Evolutionary conservation across 2,888 invertebrate genomes (phyloP).

Genomic region (Furcula furcula): DNA sequence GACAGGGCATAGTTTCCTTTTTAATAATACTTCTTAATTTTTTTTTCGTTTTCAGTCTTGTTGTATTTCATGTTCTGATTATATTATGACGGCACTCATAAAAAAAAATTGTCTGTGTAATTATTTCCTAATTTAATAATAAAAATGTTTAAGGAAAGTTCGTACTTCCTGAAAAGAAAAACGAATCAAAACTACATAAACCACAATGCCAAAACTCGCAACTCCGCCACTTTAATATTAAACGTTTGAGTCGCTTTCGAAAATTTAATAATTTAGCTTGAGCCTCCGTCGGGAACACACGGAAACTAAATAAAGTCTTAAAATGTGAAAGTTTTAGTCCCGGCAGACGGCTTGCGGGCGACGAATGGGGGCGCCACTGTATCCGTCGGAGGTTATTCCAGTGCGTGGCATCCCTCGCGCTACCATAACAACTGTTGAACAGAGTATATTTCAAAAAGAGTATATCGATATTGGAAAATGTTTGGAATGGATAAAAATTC

Average conservation of each 20-base stretch:
- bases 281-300: conserved; percentile 35
- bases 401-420: conserved; percentile 35
- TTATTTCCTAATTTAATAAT: too few species aligned
- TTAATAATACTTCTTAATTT: too few species aligned
- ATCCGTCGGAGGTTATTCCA: conserved; percentile 44
- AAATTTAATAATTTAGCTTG: conserved; percentile 63
- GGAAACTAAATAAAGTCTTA: conserved; percentile 63
- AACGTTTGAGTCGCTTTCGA: conserved; percentile 26
- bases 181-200: conserved; percentile 8
- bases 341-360: conserved; percentile 30
- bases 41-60: too few species aligned
- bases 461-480: too few species aligned
- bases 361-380: conserved; percentile 28
- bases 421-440: conserved; percentile 29
- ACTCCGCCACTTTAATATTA: conserved; percentile 22
- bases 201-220: conserved; percentile 10
- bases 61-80: too few species aligned
- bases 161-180: too few species aligned
- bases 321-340: conserved; percentile 69
- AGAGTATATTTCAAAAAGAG: conserved; percentile 21
- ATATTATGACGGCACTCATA: too few species aligned
- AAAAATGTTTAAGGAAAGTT: too few species aligned
- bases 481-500: not conserved
- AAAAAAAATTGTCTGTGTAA: too few species aligned
- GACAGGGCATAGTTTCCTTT: too few species aligned